Base-by-base conservation (phyloP, 2,888 invertebrate genomes). In the Diabrotica balteata region DNA sequence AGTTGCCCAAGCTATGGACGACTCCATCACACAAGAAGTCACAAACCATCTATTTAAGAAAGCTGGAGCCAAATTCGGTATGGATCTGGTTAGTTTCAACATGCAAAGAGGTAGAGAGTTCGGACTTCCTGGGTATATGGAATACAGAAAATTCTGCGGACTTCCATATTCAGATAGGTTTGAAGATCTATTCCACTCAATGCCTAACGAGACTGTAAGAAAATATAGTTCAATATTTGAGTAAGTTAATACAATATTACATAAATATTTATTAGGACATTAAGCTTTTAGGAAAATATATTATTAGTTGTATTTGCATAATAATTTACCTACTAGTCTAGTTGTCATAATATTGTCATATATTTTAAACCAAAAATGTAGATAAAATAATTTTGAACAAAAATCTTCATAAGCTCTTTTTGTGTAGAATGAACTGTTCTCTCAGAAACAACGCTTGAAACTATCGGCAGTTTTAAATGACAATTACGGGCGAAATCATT, bases 1-100 rank as follows among this genome's bases (percentile, higher is more conserved):
- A 86, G 95, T 95, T 32, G 95, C 96, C 2, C 95, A 96, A 84
- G 95, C 95, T 80, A 95, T 96, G 94, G 96, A 96, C 82, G 95
- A 96, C 82, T 95, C 95, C 0, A 94, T 96, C 73, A 96, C 96
- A 0, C 90, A 90, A 78, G 90, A 95, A 88, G 95, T 96, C 1
- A 96, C 96, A 49, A 96, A 96, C 85, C 95, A 95, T 84, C 86
- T 96, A 65, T 96, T 96, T 85, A 95, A 95, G 84, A 93, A 93
- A 83, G 90, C 90, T 17, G 84, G 83, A 7, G 82, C 81, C n/a
- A 86, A 91, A 22, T 93, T 92, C 79, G 96, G 96, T 73, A 90
- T 96, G 90, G 96, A 96, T 83, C 86, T 96, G 79, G 95, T 95
- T 11, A 93, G 96, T 8, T 93, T 96, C 81, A 96, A 96, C 83